Evolutionary conservation across 2,113 vertebrate species (phyloP).

Genomic region (Actenoides lindsayi): DNA sequence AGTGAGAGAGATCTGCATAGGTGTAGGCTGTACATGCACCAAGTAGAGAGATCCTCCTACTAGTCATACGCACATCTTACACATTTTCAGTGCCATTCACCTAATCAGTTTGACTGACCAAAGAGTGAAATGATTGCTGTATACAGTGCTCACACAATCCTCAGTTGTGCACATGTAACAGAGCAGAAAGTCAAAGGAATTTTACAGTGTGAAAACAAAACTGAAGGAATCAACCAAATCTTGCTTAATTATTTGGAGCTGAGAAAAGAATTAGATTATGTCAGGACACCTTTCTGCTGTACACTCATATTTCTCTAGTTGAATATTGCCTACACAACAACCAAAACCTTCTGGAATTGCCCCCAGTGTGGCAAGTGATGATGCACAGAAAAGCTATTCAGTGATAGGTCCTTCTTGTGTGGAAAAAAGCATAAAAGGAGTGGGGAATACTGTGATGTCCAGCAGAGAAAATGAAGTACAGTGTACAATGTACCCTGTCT

Average conservation of each 20-base stretch:
- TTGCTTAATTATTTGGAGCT: background rate
- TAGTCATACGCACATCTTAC: background rate
- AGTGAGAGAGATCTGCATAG: background rate
- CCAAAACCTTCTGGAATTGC: background rate
- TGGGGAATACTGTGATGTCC: background rate
- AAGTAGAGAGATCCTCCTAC: background rate
- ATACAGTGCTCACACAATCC: background rate
- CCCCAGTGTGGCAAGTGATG: background rate
- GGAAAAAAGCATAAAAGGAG: background rate
- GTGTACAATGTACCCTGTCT: background rate
- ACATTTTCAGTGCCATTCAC: background rate
- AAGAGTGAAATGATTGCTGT: background rate
- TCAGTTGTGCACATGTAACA: background rate
- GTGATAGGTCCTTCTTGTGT: background rate
- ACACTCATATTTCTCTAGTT: background rate
- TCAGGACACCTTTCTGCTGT: background rate
- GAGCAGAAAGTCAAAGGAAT: background rate
- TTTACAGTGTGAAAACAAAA: fast-evolving
- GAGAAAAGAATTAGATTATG: background rate
- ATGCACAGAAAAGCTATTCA: background rate
- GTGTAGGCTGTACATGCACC: background rate
- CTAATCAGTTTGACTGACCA: background rate
- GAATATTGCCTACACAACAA: background rate
- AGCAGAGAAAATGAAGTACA: background rate
- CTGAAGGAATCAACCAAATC: background rate